These are phyloP conservation scores for Pollenia amentaria DNA, from an alignment of 2,888 invertebrate genomes.

Conservation along the genomic window DNA sequence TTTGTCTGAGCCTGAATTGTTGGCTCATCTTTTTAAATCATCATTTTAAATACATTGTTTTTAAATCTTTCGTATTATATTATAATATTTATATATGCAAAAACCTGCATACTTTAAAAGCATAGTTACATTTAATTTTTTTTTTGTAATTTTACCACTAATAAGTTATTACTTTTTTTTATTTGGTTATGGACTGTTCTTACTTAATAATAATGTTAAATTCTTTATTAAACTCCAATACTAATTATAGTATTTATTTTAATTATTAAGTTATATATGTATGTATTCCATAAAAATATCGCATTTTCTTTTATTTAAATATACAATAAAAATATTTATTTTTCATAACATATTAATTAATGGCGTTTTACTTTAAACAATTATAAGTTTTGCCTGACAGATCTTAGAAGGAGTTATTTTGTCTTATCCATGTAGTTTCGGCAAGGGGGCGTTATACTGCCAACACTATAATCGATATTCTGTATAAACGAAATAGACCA, in stretches of 20 bases:
- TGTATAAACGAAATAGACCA: too few relatives aligned
- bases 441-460: too few relatives aligned
- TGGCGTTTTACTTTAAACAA: conserved; percentile 22
- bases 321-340: conserved; percentile 59
- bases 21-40: conserved; percentile 90
- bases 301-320: conserved; percentile 43
- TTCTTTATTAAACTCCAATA: conserved; percentile 60
- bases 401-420: too few relatives aligned
- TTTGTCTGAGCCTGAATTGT: conserved; percentile 90
- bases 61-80: conserved; percentile 18
- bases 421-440: too few relatives aligned
- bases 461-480: too few relatives aligned
- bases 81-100: not conserved
- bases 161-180: conserved; percentile 15
- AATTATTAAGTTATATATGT: conserved; percentile 34
- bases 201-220: conserved; percentile 22
- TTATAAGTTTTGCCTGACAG: too few relatives aligned
- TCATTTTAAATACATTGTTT: conserved; percentile 76
- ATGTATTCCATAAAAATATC: conserved; percentile 12
- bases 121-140: conserved; percentile 5
- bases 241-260: conserved; percentile 58
- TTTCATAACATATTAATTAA: conserved; percentile 38
- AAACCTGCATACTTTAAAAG: conserved; percentile 45
- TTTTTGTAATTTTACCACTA: conserved; percentile 21
- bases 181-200: conserved; percentile 60